Evolutionary conservation across 1,140 invertebrate genomes (phyloP), one percentile per base, ranked within the genome.

Genomic region (Campoletis sonorensis): DNA sequence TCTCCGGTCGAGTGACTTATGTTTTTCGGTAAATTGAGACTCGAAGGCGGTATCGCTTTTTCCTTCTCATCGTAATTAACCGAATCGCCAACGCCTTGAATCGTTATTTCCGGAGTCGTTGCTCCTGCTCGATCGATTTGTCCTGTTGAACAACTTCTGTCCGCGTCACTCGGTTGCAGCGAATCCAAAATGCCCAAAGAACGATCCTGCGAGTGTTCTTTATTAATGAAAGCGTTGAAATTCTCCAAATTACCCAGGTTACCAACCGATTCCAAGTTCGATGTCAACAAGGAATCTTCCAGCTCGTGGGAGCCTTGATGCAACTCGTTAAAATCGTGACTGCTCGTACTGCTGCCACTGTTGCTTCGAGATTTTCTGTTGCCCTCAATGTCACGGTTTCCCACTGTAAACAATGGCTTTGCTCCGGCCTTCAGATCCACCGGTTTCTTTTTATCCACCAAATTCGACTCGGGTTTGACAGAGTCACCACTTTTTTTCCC

Each of bases 1-100:
- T 95, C 94, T 27, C 94, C 94, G 0, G 95, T 95, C 10, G 95
- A 96, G 82, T 95, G 95, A 61, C 94, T 95, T 30, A 94, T 92
- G 82, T 94, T 95, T 81, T 94, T 93, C 1, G 92, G 88, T 0
- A 95, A 86, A 83, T 93, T 91, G 16, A 95, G 86, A 1, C 92
- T 92, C 18, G 91, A 93, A 0, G 93, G 93, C 3, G 93, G 92
- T 27, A 89, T 77, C 67, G 91, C 87, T 86, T 93, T 93, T 73
- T 92, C 86, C 58, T 83, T 88, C 15, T 90, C 86, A 10, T 86
- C 81, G 21, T 82, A 80, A 40, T 87, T 82, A 67, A 84, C 30
- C 2, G 26, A 70, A 68, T 91, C 87, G 0, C 79, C 86, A 4
- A 84, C 87, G 26, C 83, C 82, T 16, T 91, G 88, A 70, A 95